Percentiles rank a stretch among this genome's conserved stretches.
Evolutionary conservation across 37 sponge, comb jelly and placozoan species (phyloP).

Genomic region (Diacarnus erythraeanus): DNA sequence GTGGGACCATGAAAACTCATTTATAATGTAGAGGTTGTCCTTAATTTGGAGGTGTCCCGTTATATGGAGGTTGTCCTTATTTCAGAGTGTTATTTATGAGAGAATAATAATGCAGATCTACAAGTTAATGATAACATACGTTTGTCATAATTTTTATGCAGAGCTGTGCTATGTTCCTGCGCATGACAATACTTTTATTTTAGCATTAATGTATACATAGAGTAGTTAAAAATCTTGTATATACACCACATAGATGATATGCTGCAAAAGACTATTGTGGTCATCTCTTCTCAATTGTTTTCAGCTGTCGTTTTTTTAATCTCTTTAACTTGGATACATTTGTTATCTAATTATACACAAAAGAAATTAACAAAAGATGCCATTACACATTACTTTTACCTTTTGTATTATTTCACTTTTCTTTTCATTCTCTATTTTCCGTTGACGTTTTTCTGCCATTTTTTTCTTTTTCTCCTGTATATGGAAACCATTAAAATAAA

Average conservation of each 20-base stretch:
- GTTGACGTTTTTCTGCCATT: slow-evolving; percentile 52
- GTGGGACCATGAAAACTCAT: no score
- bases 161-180: no score
- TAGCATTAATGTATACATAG: no score
- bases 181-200: no score
- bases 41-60: no score
- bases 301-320: slow-evolving; percentile 73
- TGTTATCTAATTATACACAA: slow-evolving; percentile 57
- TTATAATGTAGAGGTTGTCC: no score
- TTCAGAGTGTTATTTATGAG: no score
- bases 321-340: slow-evolving; percentile 74
- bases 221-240: not conserved
- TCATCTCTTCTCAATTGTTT: slow-evolving; percentile 71
- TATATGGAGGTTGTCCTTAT: no score
- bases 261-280: not conserved
- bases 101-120: no score
- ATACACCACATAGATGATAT: slow-evolving; percentile 4
- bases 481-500: not conserved
- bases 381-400: slow-evolving; percentile 29
- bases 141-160: no score
- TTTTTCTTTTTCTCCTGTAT: slow-evolving; percentile 53
- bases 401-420: slow-evolving; percentile 82
- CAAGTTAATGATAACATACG: no score
- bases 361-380: not conserved
- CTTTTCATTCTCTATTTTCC: slow-evolving; percentile 74